phyloP scores from a whole-genome alignment of 2,888 invertebrate genomes.

The Hirtodrosophila cameraria region DNA sequence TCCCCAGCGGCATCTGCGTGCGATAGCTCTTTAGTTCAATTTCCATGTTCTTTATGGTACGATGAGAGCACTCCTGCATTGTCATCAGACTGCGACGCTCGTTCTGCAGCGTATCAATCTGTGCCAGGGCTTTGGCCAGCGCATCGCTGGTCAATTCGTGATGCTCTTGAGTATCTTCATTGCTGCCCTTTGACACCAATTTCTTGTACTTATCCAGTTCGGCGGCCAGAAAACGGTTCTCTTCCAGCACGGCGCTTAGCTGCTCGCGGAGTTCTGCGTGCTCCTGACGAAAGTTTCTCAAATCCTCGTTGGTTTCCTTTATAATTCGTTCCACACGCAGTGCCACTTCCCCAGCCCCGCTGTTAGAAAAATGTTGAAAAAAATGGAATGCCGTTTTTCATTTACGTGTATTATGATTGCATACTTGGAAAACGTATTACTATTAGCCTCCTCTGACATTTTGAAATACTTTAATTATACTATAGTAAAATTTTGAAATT shows the following conservation, averaged over 20 bases:
- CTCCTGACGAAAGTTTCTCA: constrained; percentile 75
- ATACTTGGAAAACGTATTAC: constrained; percentile 37
- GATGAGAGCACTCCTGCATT: constrained; percentile 88
- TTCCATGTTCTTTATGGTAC: constrained; percentile 88
- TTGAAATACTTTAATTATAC: background rate
- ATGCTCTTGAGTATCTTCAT: constrained; percentile 51
- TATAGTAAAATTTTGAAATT: background rate
- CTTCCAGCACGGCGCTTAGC: constrained; percentile 80
- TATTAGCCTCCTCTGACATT: constrained; percentile 59
- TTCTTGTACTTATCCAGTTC: constrained; percentile 63
- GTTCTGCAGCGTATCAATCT: constrained; percentile 84
- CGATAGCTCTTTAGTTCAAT: constrained; percentile 87
- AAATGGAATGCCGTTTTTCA: background rate
- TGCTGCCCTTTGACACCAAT: constrained; percentile 24
- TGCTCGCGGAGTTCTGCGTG: constrained; percentile 77
- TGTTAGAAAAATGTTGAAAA: constrained; percentile 12
- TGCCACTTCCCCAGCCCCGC: constrained; percentile 54
- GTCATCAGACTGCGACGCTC: constrained; percentile 88
- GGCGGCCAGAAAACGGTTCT: constrained; percentile 80
- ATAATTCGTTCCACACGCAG: constrained; percentile 73
- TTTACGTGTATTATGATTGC: background rate
- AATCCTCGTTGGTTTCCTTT: constrained; percentile 72
- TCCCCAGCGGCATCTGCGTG: constrained; percentile 55
- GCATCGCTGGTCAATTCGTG: constrained; percentile 77
- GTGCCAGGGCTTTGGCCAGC: constrained; percentile 81